phyloP scores from a whole-genome alignment of 2,113 vertebrate species.

The Castor canadensis region DNA sequence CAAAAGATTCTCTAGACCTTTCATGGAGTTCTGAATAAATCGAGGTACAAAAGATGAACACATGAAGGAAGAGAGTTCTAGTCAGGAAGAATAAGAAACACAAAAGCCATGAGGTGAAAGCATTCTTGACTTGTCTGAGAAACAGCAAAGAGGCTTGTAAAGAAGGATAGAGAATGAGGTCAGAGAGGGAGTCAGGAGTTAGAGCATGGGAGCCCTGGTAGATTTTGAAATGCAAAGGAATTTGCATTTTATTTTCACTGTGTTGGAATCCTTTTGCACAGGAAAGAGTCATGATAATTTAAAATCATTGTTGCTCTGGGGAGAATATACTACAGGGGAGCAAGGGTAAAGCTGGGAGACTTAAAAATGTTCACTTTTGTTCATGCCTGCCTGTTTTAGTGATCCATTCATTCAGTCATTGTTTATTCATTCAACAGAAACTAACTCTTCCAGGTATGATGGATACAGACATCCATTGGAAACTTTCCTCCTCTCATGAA shows the following conservation, averaged over 20 bases:
- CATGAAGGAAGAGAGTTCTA: neutral
- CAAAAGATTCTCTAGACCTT: neutral
- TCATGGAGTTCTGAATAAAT: neutral
- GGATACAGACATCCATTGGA: neutral
- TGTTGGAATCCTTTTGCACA: neutral
- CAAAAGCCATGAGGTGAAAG: neutral
- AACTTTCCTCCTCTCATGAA: neutral
- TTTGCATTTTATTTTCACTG: neutral
- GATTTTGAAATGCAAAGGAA: neutral
- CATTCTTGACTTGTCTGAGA: neutral
- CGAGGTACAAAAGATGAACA: neutral
- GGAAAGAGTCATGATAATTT: neutral
- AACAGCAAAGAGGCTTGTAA: neutral
- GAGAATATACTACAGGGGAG: neutral
- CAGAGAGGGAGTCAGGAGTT: neutral
- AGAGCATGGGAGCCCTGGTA: neutral
- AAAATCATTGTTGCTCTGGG: neutral
- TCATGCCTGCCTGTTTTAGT: neutral
- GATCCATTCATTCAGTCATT: neutral
- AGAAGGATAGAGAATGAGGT: neutral
- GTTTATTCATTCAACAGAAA: neutral
- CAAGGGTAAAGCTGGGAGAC: neutral
- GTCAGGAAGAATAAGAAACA: neutral
- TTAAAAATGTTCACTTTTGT: neutral
- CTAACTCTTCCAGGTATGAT: neutral